These are phyloP conservation scores for Hemichromis elongatus DNA, from an alignment of 2,113 vertebrate species.

Conservation along the genomic window DNA sequence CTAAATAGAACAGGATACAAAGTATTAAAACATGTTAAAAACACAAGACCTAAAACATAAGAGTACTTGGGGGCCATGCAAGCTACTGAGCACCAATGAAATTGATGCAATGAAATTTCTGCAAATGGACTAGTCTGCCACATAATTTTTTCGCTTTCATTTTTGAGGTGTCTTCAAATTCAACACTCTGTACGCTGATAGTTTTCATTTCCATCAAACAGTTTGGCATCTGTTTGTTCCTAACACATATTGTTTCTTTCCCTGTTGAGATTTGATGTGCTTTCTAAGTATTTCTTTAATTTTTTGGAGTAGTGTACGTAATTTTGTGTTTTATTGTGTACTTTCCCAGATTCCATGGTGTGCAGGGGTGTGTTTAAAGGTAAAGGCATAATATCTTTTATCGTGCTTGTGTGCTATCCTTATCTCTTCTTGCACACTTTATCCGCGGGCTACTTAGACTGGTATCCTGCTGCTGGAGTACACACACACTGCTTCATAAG, in stretches of 20 bases:
- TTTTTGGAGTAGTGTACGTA: background rate
- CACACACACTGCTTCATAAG: background rate
- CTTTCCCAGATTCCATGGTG: background rate
- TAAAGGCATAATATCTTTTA: slow-evolving; percentile 29
- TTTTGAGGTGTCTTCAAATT: background rate
- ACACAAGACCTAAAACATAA: too few species aligned
- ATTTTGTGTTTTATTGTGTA: background rate
- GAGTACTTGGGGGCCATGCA: background rate
- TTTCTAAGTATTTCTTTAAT: background rate
- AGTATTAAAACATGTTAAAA: too few species aligned
- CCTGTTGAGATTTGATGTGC: background rate
- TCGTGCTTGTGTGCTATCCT: slow-evolving; percentile 38
- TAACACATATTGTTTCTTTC: background rate
- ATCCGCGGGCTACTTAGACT: slow-evolving; percentile 36
- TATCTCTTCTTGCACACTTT: slow-evolving; percentile 50
- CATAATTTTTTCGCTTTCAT: too few species aligned
- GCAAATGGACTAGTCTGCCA: background rate
- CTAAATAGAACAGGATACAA: too few species aligned
- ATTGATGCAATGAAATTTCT: background rate
- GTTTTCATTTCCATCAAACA: background rate
- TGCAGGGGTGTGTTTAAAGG: background rate
- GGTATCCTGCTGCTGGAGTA: slow-evolving; percentile 23
- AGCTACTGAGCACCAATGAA: background rate
- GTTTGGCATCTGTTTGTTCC: background rate
- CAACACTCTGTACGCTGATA: background rate